Evolutionary conservation across 2,113 vertebrate species (phyloP), one percentile per base, ranked within the genome.

Genomic region (Barbus barbus): DNA sequence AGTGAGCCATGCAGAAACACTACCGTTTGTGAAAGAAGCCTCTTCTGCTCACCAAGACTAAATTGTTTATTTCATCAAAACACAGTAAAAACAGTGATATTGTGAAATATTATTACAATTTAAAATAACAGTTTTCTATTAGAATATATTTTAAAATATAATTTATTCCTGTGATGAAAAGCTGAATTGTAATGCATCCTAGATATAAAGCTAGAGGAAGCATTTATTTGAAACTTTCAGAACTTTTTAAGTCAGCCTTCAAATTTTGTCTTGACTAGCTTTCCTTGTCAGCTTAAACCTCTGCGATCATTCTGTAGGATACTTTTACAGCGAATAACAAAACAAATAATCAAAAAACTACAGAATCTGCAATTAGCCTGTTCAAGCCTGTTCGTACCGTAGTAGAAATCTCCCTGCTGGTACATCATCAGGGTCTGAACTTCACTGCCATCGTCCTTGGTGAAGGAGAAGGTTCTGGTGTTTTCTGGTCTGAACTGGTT

Each of bases 351-450:
- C 2, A n/a, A 18, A 31, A 31, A 33, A 18, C 2, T 0, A 3
- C 53, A 0, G 4, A 56, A 53, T 53, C 5, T 20, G 20, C 48
- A 5, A 5, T 53, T 53, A 2, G 18, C 5, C 5, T 60, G 20
- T n/a, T n/a, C n/a, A n/a, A n/a, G 67, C 22, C 2, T 46, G 22
- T 18, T 79, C 94, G 88, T 88, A 99, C 98, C 98, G 0, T 99
- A 99, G 93, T 97, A 98, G 94, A 99, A 99, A 89, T 99, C 97
- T 88, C 97, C 98, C 91, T 97, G 97, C 74, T 99, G 98, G 93
- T 99, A 99, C 98, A 99, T 99, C 98, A 99, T 99, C 53, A 96
- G 96, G 77, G 98, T 98, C 91, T 99, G 98, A 24, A 98, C 96
- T 89, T 99, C 97, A 76, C 95, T 97, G 93, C 98, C 97, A 72